Base-by-base conservation (phyloP, 2,888 invertebrate genomes). In the Heliconius aoede region DNA sequence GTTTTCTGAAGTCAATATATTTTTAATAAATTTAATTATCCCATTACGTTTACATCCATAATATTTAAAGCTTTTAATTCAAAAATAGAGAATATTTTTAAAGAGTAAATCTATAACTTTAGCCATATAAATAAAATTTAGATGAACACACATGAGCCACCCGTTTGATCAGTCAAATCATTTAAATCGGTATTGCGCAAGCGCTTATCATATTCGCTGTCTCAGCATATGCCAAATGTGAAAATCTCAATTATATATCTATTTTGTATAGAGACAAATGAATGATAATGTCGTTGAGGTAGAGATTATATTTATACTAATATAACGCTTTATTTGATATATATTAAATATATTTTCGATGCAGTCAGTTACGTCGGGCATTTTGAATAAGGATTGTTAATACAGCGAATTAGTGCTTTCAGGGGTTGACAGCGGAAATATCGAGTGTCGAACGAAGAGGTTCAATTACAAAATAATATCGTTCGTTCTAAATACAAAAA, bases 151-250 rank as follows among this genome's bases (percentile, higher is more conserved):
- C n/a, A 13, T 5, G 15, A 60, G 15, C 24, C 32, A 55, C 8
- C 32, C 55, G 30, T 55, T 13, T 15, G 65, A 13, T 36, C 64
- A 36, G 51, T 69, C 51, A 51, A 69, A 69, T 24, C 55, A 69
- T 51, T 69, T 40, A 69, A 55, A 65, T 55, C 30, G 24, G 24
- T n/a, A 69, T 69, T 30, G 32, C 55, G 69, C 69, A 30, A n/a
- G 36, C 65, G 24, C 64, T 55, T 36, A 24, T 36, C 40, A 26
- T 65, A 55, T 21, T 11, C 15, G 30, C 7, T 55, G 28, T 55
- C 32, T 46, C 51, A 30, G 55, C 55, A 30, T n/a, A 55, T 55
- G n/a, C n/a, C 55, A 55, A 69, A 55, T 69, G n/a, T 30, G 55
- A 69, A 55, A 69, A 55, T 69, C 32, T 55, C 18, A 55, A 69